Evolutionary conservation across 2,888 invertebrate species (phyloP).

Genomic region (Blastobasis lacticolella): DNA sequence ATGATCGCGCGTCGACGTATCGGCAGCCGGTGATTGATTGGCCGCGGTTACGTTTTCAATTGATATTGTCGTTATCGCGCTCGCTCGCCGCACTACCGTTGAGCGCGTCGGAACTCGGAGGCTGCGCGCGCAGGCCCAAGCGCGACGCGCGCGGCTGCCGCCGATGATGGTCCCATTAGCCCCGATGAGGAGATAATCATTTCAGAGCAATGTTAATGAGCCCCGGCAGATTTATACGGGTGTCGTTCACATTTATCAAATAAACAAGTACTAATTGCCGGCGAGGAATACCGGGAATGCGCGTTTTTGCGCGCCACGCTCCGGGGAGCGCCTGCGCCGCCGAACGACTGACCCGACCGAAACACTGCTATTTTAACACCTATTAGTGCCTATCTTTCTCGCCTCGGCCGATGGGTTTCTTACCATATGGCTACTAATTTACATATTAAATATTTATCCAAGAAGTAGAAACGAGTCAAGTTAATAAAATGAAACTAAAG

Average conservation of each 20-base stretch:
- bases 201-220: slow-evolving; percentile 18
- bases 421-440: too few relatives aligned
- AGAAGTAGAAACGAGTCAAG: too few relatives aligned
- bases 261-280: slow-evolving; percentile 10
- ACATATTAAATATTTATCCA: too few relatives aligned
- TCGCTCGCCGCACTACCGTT: too few relatives aligned
- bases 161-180: slow-evolving; percentile 3
- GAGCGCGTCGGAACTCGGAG: too few relatives aligned
- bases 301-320: slow-evolving; percentile 1
- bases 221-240: slow-evolving; percentile 4
- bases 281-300: neutral
- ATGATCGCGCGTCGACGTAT: slow-evolving; percentile 5
- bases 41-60: neutral
- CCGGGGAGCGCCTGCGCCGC: too few relatives aligned
- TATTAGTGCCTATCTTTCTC: too few relatives aligned
- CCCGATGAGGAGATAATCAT: slow-evolving; percentile 6
- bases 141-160: neutral
- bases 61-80: too few relatives aligned
- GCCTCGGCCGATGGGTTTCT: too few relatives aligned
- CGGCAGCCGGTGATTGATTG: neutral
- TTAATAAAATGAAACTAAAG: too few relatives aligned
- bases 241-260: slow-evolving; percentile 13
- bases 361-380: too few relatives aligned
- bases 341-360: too few relatives aligned
- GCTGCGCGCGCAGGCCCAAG: neutral